Evolutionary conservation across 1,140 invertebrate species (phyloP).

Genomic region (Xylocopa sonorina): DNA sequence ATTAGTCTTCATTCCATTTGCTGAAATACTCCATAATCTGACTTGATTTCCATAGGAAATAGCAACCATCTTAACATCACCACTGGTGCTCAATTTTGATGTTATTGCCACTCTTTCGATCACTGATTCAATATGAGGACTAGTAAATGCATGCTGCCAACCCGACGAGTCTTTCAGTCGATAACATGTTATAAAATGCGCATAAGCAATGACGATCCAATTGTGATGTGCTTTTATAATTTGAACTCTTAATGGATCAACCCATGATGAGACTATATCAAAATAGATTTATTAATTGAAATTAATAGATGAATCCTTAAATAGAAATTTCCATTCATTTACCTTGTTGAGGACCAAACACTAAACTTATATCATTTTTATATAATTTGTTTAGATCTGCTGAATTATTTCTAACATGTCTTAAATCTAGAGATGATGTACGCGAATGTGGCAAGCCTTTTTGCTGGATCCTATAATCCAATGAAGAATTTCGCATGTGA

Average conservation of each 20-base stretch:
- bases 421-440: constrained; percentile 90
- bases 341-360: constrained; percentile 86
- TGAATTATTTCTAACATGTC: constrained; percentile 90
- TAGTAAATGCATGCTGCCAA: constrained; percentile 97
- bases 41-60: constrained; percentile 94
- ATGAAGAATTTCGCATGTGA: constrained; percentile 90
- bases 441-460: constrained; percentile 86
- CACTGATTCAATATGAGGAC: constrained; percentile 93
- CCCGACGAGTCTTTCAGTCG: constrained; percentile 97
- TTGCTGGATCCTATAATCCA: constrained; percentile 86
- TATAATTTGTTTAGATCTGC: constrained; percentile 90
- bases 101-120: constrained; percentile 97
- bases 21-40: constrained; percentile 93
- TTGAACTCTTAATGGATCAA: constrained; percentile 93
- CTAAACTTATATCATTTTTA: constrained; percentile 86
- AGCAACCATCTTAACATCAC: constrained; percentile 92
- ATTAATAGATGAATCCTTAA: background rate
- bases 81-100: constrained; percentile 90
- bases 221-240: constrained; percentile 99
- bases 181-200: constrained; percentile 97
- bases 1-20: constrained; percentile 89
- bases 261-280: constrained; percentile 85
- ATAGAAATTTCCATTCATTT: constrained; percentile 51
- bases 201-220: constrained; percentile 98
- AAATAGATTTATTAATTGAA: constrained; percentile 31